Base-by-base conservation (phyloP, 1,140 invertebrate genomes). In the Bombus sibiricus region DNA sequence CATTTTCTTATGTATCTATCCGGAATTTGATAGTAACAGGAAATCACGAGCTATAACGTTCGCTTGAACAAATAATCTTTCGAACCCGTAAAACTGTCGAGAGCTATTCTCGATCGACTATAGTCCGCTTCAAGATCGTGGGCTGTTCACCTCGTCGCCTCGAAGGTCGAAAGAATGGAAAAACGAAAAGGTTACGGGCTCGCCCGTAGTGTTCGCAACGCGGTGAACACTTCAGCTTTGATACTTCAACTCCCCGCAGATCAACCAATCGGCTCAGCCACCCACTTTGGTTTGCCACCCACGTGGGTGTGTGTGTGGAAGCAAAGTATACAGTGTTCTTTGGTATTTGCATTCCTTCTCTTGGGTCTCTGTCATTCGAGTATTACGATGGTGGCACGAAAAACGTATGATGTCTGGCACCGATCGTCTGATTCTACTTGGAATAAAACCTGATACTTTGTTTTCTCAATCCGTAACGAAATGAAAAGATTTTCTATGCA, bases 221-320 rank as follows among this genome's bases (percentile, higher is more conserved):
- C 73, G 43, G 47, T 64, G 62, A 74, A 34, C 74, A 68, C 75
- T 78, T 57, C 25, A 68, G 12, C 59, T 80, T 85, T 32, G 74
- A 68, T 78, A 66, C 85, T 83, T 64, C 41, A 66, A 34, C 74
- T 59, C 72, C 80, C 75, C 57, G 75, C 76, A 64, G 69, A 83
- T 86, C 88, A 41, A 66, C 83, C 86, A 64, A 62, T 39, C 68
- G 8, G 71, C 28, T 76, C 74, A 80, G 77, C 90, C 88, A 82
- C 89, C 90, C 85, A 91, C 90, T 92, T 86, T 90, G 82, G 73
- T 53, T 77, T 69, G n/a, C 72, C 83, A 81, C 85, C 86, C 83
- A 89, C 86, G 87, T 86, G 87, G 87, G 72, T 81, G 53, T 69
- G 59, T 53, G 47, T 22, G 47, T 78, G 79, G 13, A 71, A 90